These are phyloP conservation scores for Drosophila kurseongensis DNA, from an alignment of 1,140 invertebrate species.

Conservation along the genomic window DNA sequence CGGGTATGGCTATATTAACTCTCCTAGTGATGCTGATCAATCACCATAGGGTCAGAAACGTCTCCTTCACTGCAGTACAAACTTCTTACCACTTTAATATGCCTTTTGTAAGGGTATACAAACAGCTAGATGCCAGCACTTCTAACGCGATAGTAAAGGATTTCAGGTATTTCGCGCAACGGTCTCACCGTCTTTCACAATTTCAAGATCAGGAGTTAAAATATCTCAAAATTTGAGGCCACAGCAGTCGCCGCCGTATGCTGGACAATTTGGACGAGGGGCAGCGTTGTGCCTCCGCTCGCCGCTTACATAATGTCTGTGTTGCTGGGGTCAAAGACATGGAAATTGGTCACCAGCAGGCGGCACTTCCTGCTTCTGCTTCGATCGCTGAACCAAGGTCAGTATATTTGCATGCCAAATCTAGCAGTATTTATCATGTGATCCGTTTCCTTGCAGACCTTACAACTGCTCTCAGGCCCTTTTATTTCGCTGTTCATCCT, in stretches of 20 bases:
- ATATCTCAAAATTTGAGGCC: constrained; percentile 40
- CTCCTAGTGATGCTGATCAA: too few relatives aligned
- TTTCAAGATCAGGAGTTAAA: constrained; percentile 49
- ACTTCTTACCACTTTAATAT: too few relatives aligned
- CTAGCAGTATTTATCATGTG: constrained; percentile 14
- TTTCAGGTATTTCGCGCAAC: not conserved
- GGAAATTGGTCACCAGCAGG: constrained; percentile 21
- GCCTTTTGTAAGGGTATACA: too few relatives aligned
- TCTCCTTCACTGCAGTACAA: too few relatives aligned
- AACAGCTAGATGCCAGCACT: not conserved
- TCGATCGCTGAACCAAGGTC: constrained; percentile 48
- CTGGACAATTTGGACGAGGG: constrained; percentile 25
- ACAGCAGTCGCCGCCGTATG: constrained; percentile 28
- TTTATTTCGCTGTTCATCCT: constrained; percentile 98
- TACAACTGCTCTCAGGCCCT: constrained; percentile 95
- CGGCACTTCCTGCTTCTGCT: constrained; percentile 10
- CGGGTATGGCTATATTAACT: too few relatives aligned
- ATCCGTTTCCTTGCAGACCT: constrained; percentile 87
- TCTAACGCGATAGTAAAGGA: not conserved
- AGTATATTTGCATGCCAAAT: constrained; percentile 1
- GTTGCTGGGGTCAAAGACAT: constrained; percentile 33
- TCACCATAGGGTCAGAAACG: too few relatives aligned
- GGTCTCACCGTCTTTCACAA: constrained; percentile 36
- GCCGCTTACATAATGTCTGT: constrained; percentile 52
- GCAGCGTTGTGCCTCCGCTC: constrained; percentile 43